Evolutionary conservation across 2,888 invertebrate species (phyloP).

Genomic region (Prosopocoilus inquinatus): DNA sequence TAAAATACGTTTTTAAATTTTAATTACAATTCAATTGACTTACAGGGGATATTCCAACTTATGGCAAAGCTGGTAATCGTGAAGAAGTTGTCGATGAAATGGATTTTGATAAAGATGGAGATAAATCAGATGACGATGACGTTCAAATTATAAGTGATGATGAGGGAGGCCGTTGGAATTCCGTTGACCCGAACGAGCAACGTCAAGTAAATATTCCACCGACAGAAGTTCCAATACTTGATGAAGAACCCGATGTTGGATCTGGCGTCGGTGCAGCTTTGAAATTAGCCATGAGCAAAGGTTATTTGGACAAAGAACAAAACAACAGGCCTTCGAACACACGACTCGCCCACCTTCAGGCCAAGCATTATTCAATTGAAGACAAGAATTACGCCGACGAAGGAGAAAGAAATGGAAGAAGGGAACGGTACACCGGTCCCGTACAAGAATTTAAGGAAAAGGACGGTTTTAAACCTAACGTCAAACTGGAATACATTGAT

Average conservation of each 20-base stretch:
- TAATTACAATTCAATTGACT: neutral
- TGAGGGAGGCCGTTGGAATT: conserved; percentile 55
- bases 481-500: conserved; percentile 96
- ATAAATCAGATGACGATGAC: conserved; percentile 37
- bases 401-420: conserved; percentile 59
- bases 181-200: conserved; percentile 50
- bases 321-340: conserved; percentile 70
- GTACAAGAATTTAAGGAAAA: conserved; percentile 91
- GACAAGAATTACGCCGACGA: conserved; percentile 79
- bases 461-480: conserved; percentile 84
- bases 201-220: conserved; percentile 45
- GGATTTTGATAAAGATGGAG: conserved; percentile 38
- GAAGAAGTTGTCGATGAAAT: conserved; percentile 66
- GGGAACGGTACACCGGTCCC: conserved; percentile 79
- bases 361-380: conserved; percentile 77
- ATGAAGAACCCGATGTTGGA: conserved; percentile 89
- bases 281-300: conserved; percentile 88
- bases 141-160: conserved; percentile 42
- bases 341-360: conserved; percentile 71
- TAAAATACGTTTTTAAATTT: neutral
- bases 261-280: conserved; percentile 92
- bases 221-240: conserved; percentile 69
- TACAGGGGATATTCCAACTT: conserved; percentile 85
- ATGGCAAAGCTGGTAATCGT: conserved; percentile 86
- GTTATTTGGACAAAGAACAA: conserved; percentile 83